Evolutionary conservation across 2,888 invertebrate species (phyloP).

Genomic region (Hemaris fuciformis): DNA sequence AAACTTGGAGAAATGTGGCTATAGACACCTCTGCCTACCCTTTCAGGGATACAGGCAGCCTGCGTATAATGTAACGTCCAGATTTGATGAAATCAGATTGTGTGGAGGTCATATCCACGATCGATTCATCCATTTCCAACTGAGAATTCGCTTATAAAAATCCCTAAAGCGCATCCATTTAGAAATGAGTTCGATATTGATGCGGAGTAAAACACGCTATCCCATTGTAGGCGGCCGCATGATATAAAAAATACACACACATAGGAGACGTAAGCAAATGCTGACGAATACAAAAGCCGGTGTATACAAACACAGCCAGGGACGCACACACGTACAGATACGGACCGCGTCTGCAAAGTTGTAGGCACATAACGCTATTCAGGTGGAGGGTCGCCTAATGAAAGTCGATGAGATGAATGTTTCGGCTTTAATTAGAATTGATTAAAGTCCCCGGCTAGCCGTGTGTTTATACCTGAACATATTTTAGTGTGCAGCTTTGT

Average conservation of each 20-base stretch:
- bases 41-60: too few relatives aligned
- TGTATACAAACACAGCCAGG: conserved; percentile 24
- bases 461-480: conserved; percentile 24
- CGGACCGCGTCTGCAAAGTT: conserved; percentile 45
- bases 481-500: neutral
- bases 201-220: neutral
- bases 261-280: conserved; percentile 12
- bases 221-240: neutral
- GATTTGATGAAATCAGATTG: too few relatives aligned
- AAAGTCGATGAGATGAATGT: conserved; percentile 65
- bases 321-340: conserved; percentile 25
- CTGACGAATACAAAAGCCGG: conserved; percentile 28
- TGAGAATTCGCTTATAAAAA: too few relatives aligned
- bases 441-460: conserved; percentile 49
- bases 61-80: too few relatives aligned
- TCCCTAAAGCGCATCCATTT: too few relatives aligned
- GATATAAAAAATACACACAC: neutral
- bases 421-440: conserved; percentile 62
- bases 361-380: conserved; percentile 47
- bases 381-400: conserved; percentile 60
- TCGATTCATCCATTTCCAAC: too few relatives aligned
- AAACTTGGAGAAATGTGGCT: too few relatives aligned
- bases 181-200: neutral
- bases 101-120: too few relatives aligned
- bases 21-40: too few relatives aligned